These are phyloP conservation scores for Polymixis lichenea DNA, from an alignment of 2,888 invertebrate species.

Conservation along the genomic window DNA sequence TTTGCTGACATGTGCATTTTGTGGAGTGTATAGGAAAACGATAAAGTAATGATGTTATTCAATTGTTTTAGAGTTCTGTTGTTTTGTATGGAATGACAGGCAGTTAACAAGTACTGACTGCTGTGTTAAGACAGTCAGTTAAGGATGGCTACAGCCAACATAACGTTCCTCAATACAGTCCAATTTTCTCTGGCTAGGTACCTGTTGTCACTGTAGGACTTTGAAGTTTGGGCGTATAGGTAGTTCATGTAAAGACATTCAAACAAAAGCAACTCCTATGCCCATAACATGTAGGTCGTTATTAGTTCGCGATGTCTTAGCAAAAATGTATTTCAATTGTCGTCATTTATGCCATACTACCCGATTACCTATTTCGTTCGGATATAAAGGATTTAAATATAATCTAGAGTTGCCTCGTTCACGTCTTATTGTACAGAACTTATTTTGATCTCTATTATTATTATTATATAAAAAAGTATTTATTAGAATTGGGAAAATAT, in stretches of 20 bases:
- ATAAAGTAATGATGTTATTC: conserved; percentile 1
- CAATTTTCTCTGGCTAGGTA: not conserved
- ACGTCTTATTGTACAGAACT: conserved; percentile 54
- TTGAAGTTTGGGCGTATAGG: not conserved
- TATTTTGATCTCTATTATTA: conserved; percentile 60
- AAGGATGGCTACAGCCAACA: not conserved
- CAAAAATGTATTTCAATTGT: conserved; percentile 13
- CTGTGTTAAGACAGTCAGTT: not conserved
- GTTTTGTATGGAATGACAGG: not conserved
- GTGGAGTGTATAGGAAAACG: not conserved
- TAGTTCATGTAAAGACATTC: not conserved
- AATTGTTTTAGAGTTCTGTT: conserved; percentile 1
- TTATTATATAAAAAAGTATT: conserved; percentile 36
- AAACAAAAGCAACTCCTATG: conserved; percentile 3
- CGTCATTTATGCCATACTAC: conserved; percentile 20
- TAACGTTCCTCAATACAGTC: not conserved
- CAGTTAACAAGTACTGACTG: not conserved
- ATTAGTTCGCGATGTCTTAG: not conserved
- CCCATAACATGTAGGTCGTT: not conserved
- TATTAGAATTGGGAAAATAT: conserved; percentile 43
- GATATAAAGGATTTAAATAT: conserved; percentile 18
- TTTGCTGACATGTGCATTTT: conserved; percentile 23
- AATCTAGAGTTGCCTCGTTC: conserved; percentile 24
- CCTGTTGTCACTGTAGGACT: not conserved
- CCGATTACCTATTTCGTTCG: conserved; percentile 5